Evolutionary conservation across 2,888 invertebrate species (phyloP).

Genomic region (Zygogramma bicolorata): DNA sequence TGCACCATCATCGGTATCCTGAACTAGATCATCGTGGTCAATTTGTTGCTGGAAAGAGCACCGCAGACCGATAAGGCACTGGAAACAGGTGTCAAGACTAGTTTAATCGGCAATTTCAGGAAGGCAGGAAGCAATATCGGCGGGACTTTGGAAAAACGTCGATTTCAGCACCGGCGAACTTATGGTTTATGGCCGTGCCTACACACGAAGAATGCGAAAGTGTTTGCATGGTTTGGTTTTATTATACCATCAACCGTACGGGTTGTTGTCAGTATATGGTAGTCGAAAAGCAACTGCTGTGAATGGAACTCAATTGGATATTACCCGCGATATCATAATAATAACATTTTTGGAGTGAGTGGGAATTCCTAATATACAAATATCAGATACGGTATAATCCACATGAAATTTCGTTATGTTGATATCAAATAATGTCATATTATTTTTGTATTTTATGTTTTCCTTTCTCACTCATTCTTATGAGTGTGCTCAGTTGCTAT

Average conservation of each 20-base stretch:
- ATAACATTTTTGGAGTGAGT: too few relatives aligned
- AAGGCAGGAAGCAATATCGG: conserved; percentile 36
- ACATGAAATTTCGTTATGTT: too few relatives aligned
- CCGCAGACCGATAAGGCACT: conserved; percentile 38
- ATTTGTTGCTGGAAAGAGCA: conserved; percentile 39
- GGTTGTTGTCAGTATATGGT: too few relatives aligned
- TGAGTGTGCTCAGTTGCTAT: too few relatives aligned
- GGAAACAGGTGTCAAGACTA: conserved; percentile 35
- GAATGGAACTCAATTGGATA: too few relatives aligned
- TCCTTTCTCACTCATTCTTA: too few relatives aligned
- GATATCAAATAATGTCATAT: too few relatives aligned
- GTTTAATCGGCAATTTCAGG: conserved; percentile 32
- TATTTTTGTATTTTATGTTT: too few relatives aligned
- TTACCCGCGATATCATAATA: too few relatives aligned
- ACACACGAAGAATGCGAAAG: not conserved
- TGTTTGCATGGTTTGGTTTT: not conserved
- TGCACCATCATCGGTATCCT: conserved; percentile 46
- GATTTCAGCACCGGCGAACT: not conserved
- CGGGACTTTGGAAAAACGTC: not conserved
- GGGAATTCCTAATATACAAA: too few relatives aligned
- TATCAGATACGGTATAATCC: too few relatives aligned
- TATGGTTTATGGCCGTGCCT: not conserved
- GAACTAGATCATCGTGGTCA: conserved; percentile 51
- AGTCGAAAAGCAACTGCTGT: too few relatives aligned
- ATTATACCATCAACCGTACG: not conserved